Conservation (phyloP, 2,888 invertebrate species). For the Marasmarcha lunaedactyla region DNA sequence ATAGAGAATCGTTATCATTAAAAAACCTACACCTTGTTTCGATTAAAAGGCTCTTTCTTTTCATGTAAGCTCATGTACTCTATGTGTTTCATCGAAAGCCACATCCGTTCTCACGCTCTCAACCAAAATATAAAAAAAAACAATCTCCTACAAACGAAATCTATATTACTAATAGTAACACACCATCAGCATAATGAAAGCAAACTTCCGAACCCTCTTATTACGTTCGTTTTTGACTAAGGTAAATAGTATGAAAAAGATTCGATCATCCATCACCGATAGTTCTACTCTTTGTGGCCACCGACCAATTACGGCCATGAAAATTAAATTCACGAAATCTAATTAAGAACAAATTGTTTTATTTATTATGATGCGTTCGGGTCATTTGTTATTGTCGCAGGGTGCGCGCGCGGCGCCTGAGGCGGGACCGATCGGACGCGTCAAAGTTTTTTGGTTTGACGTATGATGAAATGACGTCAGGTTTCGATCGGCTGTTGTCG, state of each 20-base stretch:
- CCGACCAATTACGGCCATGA: constrained; percentile 70
- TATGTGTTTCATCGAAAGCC: constrained; percentile 25
- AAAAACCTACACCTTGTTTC: no score
- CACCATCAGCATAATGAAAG: constrained; percentile 59
- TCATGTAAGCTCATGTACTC: no score
- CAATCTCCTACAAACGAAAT: constrained; percentile 40
- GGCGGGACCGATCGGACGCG: constrained; percentile 36
- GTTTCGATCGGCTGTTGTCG: no score
- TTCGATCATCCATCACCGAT: constrained; percentile 68
- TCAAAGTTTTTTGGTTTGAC: constrained; percentile 6
- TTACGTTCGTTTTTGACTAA: constrained; percentile 47
- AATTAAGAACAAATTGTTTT: constrained; percentile 71
- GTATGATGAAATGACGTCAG: constrained; percentile 11
- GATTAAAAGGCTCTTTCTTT: no score
- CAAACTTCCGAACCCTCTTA: constrained; percentile 64
- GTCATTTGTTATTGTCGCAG: constrained; percentile 65
- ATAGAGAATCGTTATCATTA: no score
- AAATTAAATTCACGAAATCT: constrained; percentile 72
- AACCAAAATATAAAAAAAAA: constrained; percentile 28
- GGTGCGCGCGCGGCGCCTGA: constrained; percentile 50
- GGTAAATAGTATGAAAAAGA: constrained; percentile 61
- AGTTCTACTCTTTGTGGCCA: constrained; percentile 61
- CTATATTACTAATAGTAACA: constrained; percentile 60
- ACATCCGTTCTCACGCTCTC: constrained; percentile 11
- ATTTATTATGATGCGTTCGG: constrained; percentile 68